Evolutionary conservation across 2,888 invertebrate genomes (phyloP).

Genomic region (Ectobius pallidus): DNA sequence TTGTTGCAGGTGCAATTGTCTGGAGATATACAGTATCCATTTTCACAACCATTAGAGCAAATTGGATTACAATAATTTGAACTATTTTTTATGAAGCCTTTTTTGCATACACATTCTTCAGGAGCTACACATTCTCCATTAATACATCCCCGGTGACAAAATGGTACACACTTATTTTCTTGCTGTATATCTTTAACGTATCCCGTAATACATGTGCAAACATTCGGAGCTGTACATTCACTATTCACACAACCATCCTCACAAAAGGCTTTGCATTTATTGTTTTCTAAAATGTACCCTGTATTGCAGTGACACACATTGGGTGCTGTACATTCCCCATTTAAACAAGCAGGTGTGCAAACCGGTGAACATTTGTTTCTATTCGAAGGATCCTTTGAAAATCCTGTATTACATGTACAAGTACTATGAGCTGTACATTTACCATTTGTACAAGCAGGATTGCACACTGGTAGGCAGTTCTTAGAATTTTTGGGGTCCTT

Average conservation of each 20-base stretch:
- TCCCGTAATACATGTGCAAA: neutral
- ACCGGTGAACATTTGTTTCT: conserved; percentile 47
- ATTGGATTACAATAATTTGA: conserved; percentile 20
- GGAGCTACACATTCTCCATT: conserved; percentile 3
- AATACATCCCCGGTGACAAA: conserved; percentile 42
- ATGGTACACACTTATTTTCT: conserved; percentile 38
- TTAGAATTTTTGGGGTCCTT: neutral
- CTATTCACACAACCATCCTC: neutral
- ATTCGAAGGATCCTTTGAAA: conserved; percentile 9
- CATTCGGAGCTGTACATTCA: neutral
- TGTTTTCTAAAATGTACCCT: conserved; percentile 14
- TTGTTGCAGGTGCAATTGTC: neutral
- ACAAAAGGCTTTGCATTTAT: neutral
- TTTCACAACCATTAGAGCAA: conserved; percentile 25
- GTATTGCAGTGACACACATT: conserved; percentile 57
- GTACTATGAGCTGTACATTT: conserved; percentile 39
- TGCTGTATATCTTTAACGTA: neutral
- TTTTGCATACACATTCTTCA: conserved; percentile 21
- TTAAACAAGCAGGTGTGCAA: conserved; percentile 50
- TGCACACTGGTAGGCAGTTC: conserved; percentile 47
- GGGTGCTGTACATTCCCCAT: conserved; percentile 54
- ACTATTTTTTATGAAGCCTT: neutral
- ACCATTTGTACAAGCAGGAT: conserved; percentile 38
- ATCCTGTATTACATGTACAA: conserved; percentile 45
- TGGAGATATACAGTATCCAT: neutral